Evolutionary conservation across 2,888 invertebrate species (phyloP), one percentile per base, ranked within the genome.

Genomic region (Halictus ligatus): DNA sequence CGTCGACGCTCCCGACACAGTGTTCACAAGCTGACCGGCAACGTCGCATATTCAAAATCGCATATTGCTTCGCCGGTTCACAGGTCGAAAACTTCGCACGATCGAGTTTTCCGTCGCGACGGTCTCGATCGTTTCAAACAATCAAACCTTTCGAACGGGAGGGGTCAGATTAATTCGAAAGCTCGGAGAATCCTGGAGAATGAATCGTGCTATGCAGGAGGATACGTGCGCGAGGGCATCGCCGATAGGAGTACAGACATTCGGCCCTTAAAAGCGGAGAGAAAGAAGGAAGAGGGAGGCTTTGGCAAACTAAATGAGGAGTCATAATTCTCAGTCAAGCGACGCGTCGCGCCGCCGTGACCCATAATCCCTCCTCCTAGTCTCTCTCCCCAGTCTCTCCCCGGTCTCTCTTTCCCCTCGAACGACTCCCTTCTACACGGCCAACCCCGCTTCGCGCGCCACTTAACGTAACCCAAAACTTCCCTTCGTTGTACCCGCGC

Each of bases 251-350:
- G 72, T 75, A 71, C 60, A 71, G 78, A 80, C 87, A 86, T 81
- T 87, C 71, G 67, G 74, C 84, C 74, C 84, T 91, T 76, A 83
- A 89, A 87, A 85, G 85, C 81, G 72, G 15, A 74, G 21, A 67
- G 54, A 58, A 15, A 78, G 71, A 76, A 74, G 64, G 74, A 83
- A 72, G 73, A 54, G 75, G 71, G 81, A 72, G 72, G 81, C 83
- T 77, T 84, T 86, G 87, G 85, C 78, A 89, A 90, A 88, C 87
- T 92, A 93, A 93, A 94, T 93, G 94, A 94, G 92, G 89, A 93
- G 93, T 93, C 93, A 93, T 94, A 94, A 94, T 94, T 94, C 91
- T 93, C 92, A 91, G 91, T 86, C 86, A 85, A 89, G 86, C 90
- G 92, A 92, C 92, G 86, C 89, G 93, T 92, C 92, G 91, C 90